Percentiles rank a stretch among this genome's conserved stretches.
phyloP scores from a whole-genome alignment of 2,113 vertebrate genomes.

The Rhinoderma darwinii region DNA sequence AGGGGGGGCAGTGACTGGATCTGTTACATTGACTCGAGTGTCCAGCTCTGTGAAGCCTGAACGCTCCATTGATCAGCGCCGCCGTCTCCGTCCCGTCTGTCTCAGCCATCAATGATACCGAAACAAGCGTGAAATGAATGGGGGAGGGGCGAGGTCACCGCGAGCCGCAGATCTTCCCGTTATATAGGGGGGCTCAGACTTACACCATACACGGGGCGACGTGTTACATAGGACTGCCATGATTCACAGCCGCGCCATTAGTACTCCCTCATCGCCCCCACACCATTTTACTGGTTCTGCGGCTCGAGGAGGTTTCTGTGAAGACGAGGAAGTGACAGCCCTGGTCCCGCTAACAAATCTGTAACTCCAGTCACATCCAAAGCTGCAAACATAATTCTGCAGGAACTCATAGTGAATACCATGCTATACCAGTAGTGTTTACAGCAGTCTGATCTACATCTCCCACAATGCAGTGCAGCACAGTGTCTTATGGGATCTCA shows the following conservation, averaged over 20 bases:
- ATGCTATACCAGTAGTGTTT: no score
- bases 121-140: neutral
- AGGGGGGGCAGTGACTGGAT: neutral
- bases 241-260: neutral
- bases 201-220: neutral
- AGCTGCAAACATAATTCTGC: no score
- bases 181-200: neutral
- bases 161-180: neutral
- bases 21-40: constrained; percentile 4
- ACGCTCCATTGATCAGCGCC: constrained; percentile 16
- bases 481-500: no score
- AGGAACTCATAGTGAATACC: no score
- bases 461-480: no score
- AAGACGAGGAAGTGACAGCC: neutral
- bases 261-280: no score
- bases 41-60: constrained; percentile 24
- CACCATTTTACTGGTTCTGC: neutral
- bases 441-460: no score
- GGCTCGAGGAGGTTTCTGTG: no score
- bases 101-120: neutral
- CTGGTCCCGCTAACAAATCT: no score
- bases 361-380: no score
- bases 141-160: neutral
- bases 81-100: constrained; percentile 10
- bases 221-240: neutral